A percentile compares a stretch with the other conserved stretches of the same genome.
Conservation (phyloP, 1,140 invertebrate genomes). For the Nixonia krombeini region DNA sequence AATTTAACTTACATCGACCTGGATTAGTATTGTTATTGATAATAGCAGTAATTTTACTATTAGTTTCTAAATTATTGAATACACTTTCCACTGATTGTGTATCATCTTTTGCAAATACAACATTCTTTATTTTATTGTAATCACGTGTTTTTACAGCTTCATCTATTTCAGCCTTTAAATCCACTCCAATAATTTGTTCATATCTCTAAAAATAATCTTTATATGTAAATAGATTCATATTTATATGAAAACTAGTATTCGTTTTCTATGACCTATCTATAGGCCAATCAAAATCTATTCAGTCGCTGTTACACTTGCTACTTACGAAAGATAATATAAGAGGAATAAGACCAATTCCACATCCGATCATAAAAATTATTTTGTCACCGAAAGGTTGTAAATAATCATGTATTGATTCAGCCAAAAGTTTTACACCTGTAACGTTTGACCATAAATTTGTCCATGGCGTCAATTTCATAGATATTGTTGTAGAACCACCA, state of each 20-base stretch:
- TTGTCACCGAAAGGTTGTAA: slow-evolving; percentile 18
- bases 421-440: slow-evolving; percentile 20
- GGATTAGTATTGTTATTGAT: slow-evolving; percentile 12
- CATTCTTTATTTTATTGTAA: slow-evolving; percentile 19
- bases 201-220: slow-evolving; percentile 17
- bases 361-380: slow-evolving; percentile 20
- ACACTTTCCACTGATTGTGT: background rate
- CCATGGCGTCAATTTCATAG: slow-evolving; percentile 9
- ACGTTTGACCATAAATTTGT: slow-evolving; percentile 27
- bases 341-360: slow-evolving; percentile 19
- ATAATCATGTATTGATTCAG: slow-evolving; percentile 11
- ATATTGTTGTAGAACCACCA: slow-evolving; percentile 5
- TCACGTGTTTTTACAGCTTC: background rate
- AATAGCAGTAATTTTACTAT: slow-evolving; percentile 10
- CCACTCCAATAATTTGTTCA: slow-evolving; percentile 12
- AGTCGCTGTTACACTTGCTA: background rate
- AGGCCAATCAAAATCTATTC: background rate
- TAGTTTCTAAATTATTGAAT: slow-evolving; percentile 5
- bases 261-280: too few relatives aligned
- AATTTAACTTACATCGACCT: too few relatives aligned
- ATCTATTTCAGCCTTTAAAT: background rate
- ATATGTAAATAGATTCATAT: too few relatives aligned
- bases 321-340: slow-evolving; percentile 22
- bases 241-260: too few relatives aligned
- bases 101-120: slow-evolving; percentile 7